Conservation (phyloP, 2,113 vertebrate species). For the Amblyopsis rosae region DNA sequence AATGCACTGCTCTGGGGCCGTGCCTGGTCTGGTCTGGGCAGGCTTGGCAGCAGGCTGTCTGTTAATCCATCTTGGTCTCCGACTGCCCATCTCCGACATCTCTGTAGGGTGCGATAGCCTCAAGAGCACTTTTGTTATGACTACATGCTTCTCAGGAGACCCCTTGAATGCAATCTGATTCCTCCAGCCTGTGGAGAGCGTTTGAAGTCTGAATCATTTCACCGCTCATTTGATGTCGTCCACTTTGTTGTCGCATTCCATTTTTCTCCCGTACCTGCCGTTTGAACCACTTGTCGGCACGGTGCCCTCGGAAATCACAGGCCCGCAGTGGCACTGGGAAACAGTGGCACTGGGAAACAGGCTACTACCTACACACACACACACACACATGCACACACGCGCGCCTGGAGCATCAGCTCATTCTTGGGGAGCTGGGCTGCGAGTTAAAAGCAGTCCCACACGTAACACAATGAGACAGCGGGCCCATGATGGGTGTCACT, state of each 20-base stretch:
- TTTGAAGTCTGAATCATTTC: conserved; percentile 62
- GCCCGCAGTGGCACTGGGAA: conserved; percentile 12
- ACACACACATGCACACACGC: neutral
- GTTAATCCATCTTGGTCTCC: conserved; percentile 42
- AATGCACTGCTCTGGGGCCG: conserved; percentile 75
- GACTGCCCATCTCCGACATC: conserved; percentile 53
- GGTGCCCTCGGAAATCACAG: conserved; percentile 10
- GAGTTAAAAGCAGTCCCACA: conserved; percentile 36
- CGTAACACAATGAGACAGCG: conserved; percentile 58
- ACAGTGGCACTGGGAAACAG: conserved; percentile 2
- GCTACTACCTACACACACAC: conserved; percentile 9
- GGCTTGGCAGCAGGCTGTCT: conserved; percentile 35
- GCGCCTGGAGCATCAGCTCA: neutral
- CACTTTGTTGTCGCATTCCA: conserved; percentile 55
- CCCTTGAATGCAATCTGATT: conserved; percentile 67
- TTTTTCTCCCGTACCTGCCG: conserved; percentile 28
- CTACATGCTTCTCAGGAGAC: conserved; percentile 57
- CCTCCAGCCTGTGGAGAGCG: conserved; percentile 69
- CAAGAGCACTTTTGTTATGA: conserved; percentile 62
- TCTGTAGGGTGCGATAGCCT: conserved; percentile 60
- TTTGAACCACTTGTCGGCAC: neutral
- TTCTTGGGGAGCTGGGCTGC: conserved; percentile 1
- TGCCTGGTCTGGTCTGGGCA: conserved; percentile 43
- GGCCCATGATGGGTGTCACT: conserved; percentile 36
- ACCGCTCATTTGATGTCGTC: conserved; percentile 50